Base-by-base conservation (phyloP, 2,113 vertebrate genomes). In the Nestor notabilis region DNA sequence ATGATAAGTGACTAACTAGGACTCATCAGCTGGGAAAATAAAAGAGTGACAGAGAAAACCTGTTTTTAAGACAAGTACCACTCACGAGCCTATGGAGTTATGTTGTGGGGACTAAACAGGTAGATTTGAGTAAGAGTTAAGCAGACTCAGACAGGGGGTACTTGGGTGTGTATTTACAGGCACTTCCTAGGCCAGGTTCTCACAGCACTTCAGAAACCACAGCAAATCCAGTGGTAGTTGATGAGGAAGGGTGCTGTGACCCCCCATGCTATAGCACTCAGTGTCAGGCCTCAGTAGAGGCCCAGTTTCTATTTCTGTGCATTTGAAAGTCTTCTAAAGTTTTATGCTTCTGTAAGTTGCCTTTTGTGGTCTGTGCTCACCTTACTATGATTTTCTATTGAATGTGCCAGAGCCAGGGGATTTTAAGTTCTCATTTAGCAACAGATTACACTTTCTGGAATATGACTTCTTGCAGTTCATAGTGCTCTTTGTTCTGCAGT, bases 401-500 rank as follows among this genome's bases (percentile, higher is more conserved):
- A 41, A 78, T 69, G 70, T 52, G 49, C 9, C 37, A 84, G 44
- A 87, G 49, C 49, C 41, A 68, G 71, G 33, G 5, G 52, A 21
- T 72, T 95, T 76, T 60, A 46, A 86, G 60, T 50, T 75, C 27
- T 25, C 37, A 23, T 71, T 86, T 80, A 86, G 52, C 68, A 89
- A 47, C 55, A 87, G 47, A 43, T 63, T 65, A 8, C 5, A 5
- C 46, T 43, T 56, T 69, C 15, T 68, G 64, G 53, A n/a, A 64
- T 69, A 69, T 53, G 9, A 39, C 63, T 76, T 63, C 14, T 52
- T 66, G 41, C 56, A 90, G 47, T 24, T 71, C 28, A 47, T 27
- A 78, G 20, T 64, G 71, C 28, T 75, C 39, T 69, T 80, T 78
- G 43, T 60, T 47, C 39, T 76, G n/a, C 2, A 2, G 4, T n/a